Percentiles rank a stretch among this genome's conserved stretches.
These are phyloP conservation scores for Notechis scutatus DNA, from an alignment of 2,113 vertebrate species.

Conservation along the genomic window DNA sequence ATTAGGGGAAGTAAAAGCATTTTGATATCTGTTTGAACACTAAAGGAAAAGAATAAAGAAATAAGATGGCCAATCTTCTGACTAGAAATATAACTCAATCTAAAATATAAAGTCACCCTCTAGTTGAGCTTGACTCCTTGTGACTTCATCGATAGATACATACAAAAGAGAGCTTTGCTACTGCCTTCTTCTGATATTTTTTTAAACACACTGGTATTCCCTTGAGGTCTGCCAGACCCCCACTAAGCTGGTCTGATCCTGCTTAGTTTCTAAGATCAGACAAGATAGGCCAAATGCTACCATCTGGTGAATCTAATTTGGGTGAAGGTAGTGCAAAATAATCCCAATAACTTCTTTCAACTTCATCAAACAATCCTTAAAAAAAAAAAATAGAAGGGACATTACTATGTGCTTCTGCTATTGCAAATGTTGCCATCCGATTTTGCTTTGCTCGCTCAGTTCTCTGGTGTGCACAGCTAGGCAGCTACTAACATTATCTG, in stretches of 20 bases:
- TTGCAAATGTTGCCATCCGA: conserved; percentile 33
- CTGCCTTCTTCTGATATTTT: background rate
- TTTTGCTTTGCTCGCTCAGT: conserved; percentile 44
- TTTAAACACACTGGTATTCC: background rate
- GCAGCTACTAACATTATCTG: conserved; percentile 63
- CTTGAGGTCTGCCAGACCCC: background rate
- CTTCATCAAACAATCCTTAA: background rate
- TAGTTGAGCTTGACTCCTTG: background rate
- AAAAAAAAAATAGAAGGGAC: background rate
- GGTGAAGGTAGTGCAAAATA: background rate
- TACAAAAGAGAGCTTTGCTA: background rate
- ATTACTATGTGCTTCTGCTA: conserved; percentile 25
- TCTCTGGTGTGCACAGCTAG: conserved; percentile 56
- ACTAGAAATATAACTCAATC: background rate
- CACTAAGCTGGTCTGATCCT: background rate
- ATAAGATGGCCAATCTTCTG: background rate
- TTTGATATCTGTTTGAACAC: background rate
- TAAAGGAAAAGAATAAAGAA: background rate
- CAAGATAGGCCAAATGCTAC: background rate
- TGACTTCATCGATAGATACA: background rate
- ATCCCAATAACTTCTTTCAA: background rate
- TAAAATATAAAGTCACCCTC: background rate
- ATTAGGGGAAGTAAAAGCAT: background rate
- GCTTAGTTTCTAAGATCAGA: background rate
- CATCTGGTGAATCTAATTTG: background rate